phyloP scores from a whole-genome alignment of 2,113 vertebrate species.

The Aythya baeri region DNA sequence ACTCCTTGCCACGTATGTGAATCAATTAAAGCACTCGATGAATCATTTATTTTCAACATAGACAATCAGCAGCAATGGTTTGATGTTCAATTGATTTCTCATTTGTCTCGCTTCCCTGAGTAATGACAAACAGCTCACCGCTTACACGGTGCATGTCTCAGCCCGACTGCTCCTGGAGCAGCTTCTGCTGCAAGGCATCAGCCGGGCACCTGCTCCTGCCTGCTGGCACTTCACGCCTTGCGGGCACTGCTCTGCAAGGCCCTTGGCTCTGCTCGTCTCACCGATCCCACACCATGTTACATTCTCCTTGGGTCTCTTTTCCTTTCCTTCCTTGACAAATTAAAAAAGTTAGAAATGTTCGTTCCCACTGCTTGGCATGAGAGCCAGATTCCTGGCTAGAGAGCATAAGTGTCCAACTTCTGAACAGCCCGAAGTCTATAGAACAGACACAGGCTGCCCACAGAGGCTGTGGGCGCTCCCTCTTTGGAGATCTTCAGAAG shows the following conservation, averaged over 20 bases:
- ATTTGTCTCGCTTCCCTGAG: slow-evolving; percentile 62
- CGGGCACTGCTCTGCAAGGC: background rate
- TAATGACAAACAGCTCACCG: slow-evolving; percentile 16
- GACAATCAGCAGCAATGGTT: slow-evolving; percentile 46
- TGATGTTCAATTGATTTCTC: slow-evolving; percentile 68
- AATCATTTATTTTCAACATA: slow-evolving; percentile 57
- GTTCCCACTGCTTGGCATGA: fast-evolving
- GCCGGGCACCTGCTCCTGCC: background rate
- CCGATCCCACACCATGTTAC: background rate
- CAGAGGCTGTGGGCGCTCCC: background rate
- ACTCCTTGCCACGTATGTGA: slow-evolving; percentile 10
- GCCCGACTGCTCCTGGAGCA: background rate
- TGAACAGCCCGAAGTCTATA: background rate
- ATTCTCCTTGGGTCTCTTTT: background rate
- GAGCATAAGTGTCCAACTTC: background rate
- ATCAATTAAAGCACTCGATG: slow-evolving; percentile 48
- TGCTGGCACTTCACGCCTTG: background rate
- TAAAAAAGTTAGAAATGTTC: background rate
- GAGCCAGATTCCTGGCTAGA: background rate
- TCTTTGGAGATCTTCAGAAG: background rate
- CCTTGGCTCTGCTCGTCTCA: background rate
- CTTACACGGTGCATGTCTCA: background rate
- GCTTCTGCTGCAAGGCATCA: slow-evolving; percentile 22
- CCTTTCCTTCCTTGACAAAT: background rate
- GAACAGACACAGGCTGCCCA: background rate